These are phyloP conservation scores for Pachyramphus minor DNA, from an alignment of 2,113 vertebrate species.

Conservation along the genomic window DNA sequence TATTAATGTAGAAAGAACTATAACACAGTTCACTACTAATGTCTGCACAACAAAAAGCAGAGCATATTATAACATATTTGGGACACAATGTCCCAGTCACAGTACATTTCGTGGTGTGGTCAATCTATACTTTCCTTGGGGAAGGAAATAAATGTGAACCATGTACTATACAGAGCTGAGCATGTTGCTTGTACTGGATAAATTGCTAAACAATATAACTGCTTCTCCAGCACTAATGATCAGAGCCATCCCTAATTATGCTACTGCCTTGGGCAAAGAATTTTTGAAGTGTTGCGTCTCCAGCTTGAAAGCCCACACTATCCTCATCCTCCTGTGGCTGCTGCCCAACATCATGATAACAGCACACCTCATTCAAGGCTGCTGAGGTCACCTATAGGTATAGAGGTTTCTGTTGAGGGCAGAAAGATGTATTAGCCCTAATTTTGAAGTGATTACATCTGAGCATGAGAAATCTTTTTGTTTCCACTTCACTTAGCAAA, in stretches of 20 bases:
- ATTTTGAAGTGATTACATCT: conserved; percentile 16
- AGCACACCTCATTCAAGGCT: rapidly evolving
- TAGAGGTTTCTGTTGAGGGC: not conserved
- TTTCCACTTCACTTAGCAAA: conserved; percentile 44
- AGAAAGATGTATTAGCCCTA: not conserved
- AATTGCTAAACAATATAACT: conserved; percentile 57
- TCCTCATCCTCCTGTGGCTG: not conserved
- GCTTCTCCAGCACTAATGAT: conserved; percentile 11
- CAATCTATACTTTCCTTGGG: conserved; percentile 40
- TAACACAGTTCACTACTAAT: not conserved
- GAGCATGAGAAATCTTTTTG: conserved; percentile 28
- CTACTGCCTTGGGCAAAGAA: conserved; percentile 10
- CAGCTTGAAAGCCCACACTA: not conserved
- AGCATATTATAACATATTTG: not conserved
- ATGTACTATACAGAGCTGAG: not conserved
- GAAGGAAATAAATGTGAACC: conserved; percentile 16
- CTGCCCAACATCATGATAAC: rapidly evolving
- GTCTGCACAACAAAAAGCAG: not conserved
- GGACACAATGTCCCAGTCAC: conserved; percentile 1
- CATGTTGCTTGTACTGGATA: conserved; percentile 29
- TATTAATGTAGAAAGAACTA: not conserved
- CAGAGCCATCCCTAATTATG: conserved; percentile 26
- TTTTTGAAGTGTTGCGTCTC: not conserved
- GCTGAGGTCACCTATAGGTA: not conserved
- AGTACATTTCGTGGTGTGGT: conserved; percentile 11